Conservation (phyloP, 2,888 invertebrate genomes). For the Rotaria socialis region DNA sequence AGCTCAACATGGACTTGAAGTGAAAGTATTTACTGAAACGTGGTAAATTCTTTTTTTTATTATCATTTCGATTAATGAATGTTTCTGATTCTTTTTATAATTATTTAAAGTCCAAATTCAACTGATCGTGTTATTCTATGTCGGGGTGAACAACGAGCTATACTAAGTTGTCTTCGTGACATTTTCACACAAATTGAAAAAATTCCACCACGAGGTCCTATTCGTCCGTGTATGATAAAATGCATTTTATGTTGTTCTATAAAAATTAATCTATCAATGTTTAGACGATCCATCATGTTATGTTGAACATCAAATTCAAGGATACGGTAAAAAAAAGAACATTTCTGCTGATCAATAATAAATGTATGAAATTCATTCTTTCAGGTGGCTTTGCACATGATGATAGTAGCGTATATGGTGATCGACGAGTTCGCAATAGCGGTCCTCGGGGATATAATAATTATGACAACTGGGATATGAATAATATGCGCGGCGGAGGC, state of each 20-base stretch:
- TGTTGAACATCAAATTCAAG: not conserved
- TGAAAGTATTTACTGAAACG: not conserved
- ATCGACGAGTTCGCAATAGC: not conserved
- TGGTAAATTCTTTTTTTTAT: not conserved
- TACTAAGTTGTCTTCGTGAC: slow-evolving; percentile 55
- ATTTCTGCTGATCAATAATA: not conserved
- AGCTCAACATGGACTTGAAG: slow-evolving; percentile 75
- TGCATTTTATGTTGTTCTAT: not conserved
- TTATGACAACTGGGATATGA: not conserved
- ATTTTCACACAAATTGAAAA: slow-evolving; percentile 13
- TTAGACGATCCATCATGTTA: not conserved
- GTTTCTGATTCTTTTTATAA: not conserved
- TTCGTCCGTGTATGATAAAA: slow-evolving; percentile 61
- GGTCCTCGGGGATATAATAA: not conserved
- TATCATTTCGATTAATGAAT: not conserved
- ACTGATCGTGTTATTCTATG: slow-evolving; percentile 93
- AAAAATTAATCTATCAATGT: not conserved
- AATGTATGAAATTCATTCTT: not conserved
- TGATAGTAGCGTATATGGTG: not conserved
- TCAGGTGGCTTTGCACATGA: slow-evolving; percentile 14
- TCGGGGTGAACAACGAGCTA: slow-evolving; percentile 69
- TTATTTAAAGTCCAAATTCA: slow-evolving; percentile 87
- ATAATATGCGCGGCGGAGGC: not conserved
- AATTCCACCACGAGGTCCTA: slow-evolving; percentile 61
- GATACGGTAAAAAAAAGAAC: not conserved